These are phyloP conservation scores for Circaetus gallicus DNA, from an alignment of 2,113 vertebrate species.

Conservation along the genomic window DNA sequence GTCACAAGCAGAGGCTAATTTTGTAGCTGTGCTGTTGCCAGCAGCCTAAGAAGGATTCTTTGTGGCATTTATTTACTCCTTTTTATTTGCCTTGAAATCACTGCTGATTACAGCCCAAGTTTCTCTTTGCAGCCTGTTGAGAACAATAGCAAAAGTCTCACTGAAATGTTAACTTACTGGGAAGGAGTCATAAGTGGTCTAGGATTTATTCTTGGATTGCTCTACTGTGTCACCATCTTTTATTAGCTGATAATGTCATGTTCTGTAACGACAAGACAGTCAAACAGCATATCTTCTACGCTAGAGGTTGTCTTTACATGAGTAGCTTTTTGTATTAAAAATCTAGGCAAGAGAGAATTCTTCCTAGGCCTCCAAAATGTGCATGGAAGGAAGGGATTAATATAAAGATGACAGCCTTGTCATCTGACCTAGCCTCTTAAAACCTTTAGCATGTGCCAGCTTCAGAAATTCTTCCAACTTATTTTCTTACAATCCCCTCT, in stretches of 20 bases:
- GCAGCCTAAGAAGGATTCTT: slow-evolving; percentile 16
- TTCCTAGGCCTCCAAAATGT: not conserved
- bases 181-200: not conserved
- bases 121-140: not conserved
- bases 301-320: not conserved
- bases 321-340: not conserved
- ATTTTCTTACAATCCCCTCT: not conserved
- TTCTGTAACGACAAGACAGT: not conserved
- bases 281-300: not conserved
- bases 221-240: not conserved
- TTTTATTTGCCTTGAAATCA: not conserved
- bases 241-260: not conserved
- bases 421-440: slow-evolving; percentile 31
- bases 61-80: not conserved
- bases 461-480: not conserved
- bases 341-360: not conserved
- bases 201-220: not conserved
- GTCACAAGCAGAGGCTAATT: slow-evolving; percentile 8
- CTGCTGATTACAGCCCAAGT: not conserved
- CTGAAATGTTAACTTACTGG: not conserved
- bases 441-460: not conserved
- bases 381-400: not conserved
- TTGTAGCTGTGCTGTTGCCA: not conserved
- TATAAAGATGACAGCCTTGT: not conserved
- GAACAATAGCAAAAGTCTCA: not conserved